Base-by-base conservation (phyloP, 2,888 invertebrate genomes). In the Carcina quercana region DNA sequence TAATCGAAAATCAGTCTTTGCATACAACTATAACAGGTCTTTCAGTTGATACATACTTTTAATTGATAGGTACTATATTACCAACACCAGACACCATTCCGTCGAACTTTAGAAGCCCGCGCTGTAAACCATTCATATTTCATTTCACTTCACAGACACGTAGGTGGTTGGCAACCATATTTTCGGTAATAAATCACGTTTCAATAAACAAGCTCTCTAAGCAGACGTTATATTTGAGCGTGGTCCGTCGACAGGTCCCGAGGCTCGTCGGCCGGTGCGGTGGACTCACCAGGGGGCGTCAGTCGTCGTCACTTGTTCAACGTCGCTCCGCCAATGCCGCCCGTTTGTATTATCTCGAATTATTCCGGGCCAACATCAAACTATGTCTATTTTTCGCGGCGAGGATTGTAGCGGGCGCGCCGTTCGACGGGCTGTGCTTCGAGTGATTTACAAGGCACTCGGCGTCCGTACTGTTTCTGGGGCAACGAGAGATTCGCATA, bases 361-460 rank as follows among this genome's bases (percentile, higher is more conserved):
- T 73, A 61, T 73, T 74, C 75, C 72, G 66, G 60, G 60, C 70
- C 64, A 58, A 68, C 67, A 72, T 70, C 59, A 71, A 72, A 72
- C 63, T 66, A 68, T 67, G 59, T 76, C 75, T 80, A 79, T 80
- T 80, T 80, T 80, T 72, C 70, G 80, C 74, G 61, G 59, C 62
- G 65, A 51, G 52, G 54, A 56, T 51, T 45, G 54, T 54, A 49
- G 63, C 62, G 59, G 33, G 50, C 50, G 54, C 39, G 55, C 63
- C 71, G 71, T 56, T 60, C 70, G 69, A 59, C 70, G 67, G 59
- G 48, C 52, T 53, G 60, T 60, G 63, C 49, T 60, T 54, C 61
- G 63, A 65, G 70, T 75, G 76, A 79, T 79, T 76, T 78, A 76
- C 68, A 64, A 58, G 66, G 53, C 59, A n/a, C n/a, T n/a, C 53